A percentile compares a stretch with the other conserved stretches of the same genome.
These are phyloP conservation scores for Amphiprion clarkii DNA, from an alignment of 2,797 vertebrate species.

Conservation along the genomic window DNA sequence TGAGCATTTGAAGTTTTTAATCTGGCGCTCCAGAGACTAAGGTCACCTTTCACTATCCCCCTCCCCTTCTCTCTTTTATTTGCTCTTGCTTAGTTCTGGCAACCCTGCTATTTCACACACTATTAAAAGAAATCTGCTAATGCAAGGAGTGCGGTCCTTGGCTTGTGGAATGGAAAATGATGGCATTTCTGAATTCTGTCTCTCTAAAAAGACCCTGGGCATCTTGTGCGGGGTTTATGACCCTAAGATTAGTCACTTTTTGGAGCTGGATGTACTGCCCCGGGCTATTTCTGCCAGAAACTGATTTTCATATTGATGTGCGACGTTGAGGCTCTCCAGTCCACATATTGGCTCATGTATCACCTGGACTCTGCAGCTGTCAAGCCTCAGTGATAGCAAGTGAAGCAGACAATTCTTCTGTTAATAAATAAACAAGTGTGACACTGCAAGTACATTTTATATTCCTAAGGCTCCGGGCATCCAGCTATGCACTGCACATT, in stretches of 20 bases:
- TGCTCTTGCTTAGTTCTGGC: conserved; percentile 79
- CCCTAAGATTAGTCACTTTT: conserved; percentile 87
- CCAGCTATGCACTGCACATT: conserved; percentile 55
- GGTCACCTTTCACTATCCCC: conserved; percentile 80
- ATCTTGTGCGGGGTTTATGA: conserved; percentile 84
- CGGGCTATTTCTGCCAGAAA: conserved; percentile 84
- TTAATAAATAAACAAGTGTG: conserved; percentile 87
- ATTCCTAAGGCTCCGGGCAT: conserved; percentile 63
- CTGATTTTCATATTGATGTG: conserved; percentile 90
- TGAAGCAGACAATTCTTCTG: conserved; percentile 81
- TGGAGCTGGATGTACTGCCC: conserved; percentile 81
- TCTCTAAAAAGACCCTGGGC: conserved; percentile 81
- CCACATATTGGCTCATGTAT: conserved; percentile 90
- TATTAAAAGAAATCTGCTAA: conserved; percentile 85
- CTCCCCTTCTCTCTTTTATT: conserved; percentile 73
- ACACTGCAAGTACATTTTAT: conserved; percentile 71
- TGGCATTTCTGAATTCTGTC: conserved; percentile 83
- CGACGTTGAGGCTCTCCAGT: conserved; percentile 82
- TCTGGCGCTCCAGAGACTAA: conserved; percentile 82
- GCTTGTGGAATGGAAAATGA: conserved; percentile 81
- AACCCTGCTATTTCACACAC: conserved; percentile 82
- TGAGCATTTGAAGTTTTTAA: conserved; percentile 85
- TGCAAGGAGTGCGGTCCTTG: conserved; percentile 75
- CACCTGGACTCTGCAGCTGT: conserved; percentile 85
- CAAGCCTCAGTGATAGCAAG: conserved; percentile 86